Conservation (phyloP, 2,888 invertebrate genomes). For the Arrhopalites spinosus region DNA sequence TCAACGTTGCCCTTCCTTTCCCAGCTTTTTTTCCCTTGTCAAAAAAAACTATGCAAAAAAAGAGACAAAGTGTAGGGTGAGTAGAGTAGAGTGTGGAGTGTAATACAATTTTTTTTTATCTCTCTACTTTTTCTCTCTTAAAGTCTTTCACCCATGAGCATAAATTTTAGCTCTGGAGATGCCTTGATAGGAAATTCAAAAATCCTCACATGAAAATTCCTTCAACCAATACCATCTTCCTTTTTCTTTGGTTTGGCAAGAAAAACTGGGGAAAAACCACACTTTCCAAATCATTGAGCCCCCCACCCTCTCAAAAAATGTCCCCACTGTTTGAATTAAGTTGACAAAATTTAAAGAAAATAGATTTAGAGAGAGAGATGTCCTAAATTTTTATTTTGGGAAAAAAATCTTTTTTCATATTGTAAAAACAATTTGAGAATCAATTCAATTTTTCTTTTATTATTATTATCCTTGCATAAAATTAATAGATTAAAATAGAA, state of each 20-base stretch:
- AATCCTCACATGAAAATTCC: constrained; percentile 3
- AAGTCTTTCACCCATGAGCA: constrained; percentile 13
- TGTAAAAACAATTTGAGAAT: too few relatives aligned
- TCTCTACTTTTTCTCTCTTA: neutral
- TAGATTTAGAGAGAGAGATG: too few relatives aligned
- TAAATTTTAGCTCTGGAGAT: constrained; percentile 1
- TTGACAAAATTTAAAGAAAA: too few relatives aligned
- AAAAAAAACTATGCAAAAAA: neutral
- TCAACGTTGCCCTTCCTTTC: constrained; percentile 31
- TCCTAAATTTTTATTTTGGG: too few relatives aligned
- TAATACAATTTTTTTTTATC: neutral
- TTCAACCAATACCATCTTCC: neutral
- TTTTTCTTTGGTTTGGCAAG: neutral
- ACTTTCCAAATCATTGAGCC: too few relatives aligned
- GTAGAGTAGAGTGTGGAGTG: neutral
- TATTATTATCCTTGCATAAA: too few relatives aligned
- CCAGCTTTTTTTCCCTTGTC: constrained; percentile 15
- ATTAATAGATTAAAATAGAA: too few relatives aligned
- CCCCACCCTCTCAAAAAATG: too few relatives aligned
- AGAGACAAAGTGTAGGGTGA: neutral
- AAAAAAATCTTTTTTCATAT: too few relatives aligned
- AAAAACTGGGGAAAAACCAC: too few relatives aligned
- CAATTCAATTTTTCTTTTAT: too few relatives aligned
- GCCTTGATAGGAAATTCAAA: constrained; percentile 11
- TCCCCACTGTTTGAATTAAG: too few relatives aligned